Evolutionary conservation across 2,113 vertebrate genomes (phyloP), one percentile per base, ranked within the genome.

Genomic region (Macquaria australasica): DNA sequence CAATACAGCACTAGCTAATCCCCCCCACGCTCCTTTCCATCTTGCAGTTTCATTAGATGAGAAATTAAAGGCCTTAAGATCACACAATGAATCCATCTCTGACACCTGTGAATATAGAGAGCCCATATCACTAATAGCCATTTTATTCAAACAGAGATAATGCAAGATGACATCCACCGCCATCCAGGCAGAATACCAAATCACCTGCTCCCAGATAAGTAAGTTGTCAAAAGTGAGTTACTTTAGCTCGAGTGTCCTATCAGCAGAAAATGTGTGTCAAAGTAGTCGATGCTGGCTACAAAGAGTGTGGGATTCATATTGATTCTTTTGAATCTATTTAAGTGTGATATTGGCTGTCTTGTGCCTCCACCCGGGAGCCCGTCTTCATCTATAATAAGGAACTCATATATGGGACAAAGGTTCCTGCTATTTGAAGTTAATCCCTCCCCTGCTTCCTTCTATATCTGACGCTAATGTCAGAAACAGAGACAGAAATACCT

Each of bases 1-100:
- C 81, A 62, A 20, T 23, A 50, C 72, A 63, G 39, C 69, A 53
- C 58, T 41, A 23, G 55, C 82, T 82, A 76, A 87, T 67, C 84
- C 79, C 76, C 15, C 56, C 77, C 80, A 62, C 66, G 41, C 74
- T 69, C 60, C 64, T 70, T 85, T 75, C 84, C 70, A 81, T 88
- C 79, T 76, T 43, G 41, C 78, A 39, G 39, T 88, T 89, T 89
- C 58, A 89, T 87, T 86, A 85, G 58, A 89, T 51, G 77, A 90
- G 82, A 92, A 90, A 92, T 87, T 87, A 92, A 91, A 91, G 88
- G 73, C 74, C 82, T 81, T 80, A 58, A 77, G 82, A 86, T 87
- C 84, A 85, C 39, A 85, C 74, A 68, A 68, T 64, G 77, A 87
- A 72, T 83, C 71, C 58, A 64, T 88, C 85, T 71, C 86, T 67